Evolutionary conservation across 1,140 invertebrate species (phyloP).

Genomic region (Heliothis virescens): DNA sequence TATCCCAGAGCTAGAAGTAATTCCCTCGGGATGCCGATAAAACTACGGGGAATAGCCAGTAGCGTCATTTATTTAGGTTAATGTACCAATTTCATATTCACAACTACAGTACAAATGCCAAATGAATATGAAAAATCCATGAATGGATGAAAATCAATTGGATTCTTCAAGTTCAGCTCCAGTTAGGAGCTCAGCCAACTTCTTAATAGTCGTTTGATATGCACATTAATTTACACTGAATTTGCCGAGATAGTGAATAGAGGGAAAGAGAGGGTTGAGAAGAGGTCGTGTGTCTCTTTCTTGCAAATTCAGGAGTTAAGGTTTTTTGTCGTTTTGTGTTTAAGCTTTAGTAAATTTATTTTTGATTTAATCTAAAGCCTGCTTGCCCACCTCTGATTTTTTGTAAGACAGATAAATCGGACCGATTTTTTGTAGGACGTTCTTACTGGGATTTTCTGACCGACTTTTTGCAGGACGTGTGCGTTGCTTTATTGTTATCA

Average conservation of each 20-base stretch:
- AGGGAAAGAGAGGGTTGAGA: not conserved
- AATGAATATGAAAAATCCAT: conserved; percentile 24
- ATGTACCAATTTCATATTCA: conserved; percentile 1
- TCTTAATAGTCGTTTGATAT: conserved; percentile 66
- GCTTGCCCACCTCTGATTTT: too few species aligned
- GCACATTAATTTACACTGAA: conserved; percentile 69
- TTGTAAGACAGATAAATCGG: too few species aligned
- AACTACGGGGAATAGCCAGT: too few species aligned
- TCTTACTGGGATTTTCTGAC: too few species aligned
- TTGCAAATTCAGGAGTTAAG: not conserved
- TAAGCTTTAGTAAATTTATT: too few species aligned
- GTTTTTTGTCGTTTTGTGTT: too few species aligned
- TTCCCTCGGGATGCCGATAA: too few species aligned
- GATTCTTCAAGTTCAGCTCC: conserved; percentile 20
- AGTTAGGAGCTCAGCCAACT: conserved; percentile 45
- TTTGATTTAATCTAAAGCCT: too few species aligned
- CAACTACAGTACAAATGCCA: not conserved
- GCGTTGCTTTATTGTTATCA: too few species aligned
- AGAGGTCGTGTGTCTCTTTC: conserved; percentile 4
- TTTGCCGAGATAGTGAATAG: conserved; percentile 42
- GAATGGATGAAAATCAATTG: conserved; percentile 54
- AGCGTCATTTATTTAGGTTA: not conserved
- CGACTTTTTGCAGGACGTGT: too few species aligned
- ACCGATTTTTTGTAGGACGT: too few species aligned
- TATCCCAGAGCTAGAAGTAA: not conserved